Percentiles rank a stretch among this genome's conserved stretches.
These are phyloP conservation scores for Pachyuromys duprasi DNA, from an alignment of 2,797 vertebrate genomes.

Conservation along the genomic window DNA sequence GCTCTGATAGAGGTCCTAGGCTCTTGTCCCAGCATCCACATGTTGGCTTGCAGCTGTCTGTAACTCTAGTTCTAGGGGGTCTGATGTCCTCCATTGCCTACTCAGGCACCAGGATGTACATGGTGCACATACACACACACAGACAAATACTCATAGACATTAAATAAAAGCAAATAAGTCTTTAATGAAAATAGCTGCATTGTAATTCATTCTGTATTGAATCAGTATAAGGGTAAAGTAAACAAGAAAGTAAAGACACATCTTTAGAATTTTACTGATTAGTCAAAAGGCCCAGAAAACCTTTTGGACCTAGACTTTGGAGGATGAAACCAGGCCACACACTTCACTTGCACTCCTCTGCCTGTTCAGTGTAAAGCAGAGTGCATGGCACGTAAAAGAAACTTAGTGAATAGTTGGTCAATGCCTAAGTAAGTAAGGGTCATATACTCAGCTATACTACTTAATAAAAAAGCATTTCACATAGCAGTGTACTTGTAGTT, in stretches of 20 bases:
- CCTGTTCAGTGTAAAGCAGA: not conserved
- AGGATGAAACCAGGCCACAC: not conserved
- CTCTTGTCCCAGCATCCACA: not conserved
- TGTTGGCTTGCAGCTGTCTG: not conserved
- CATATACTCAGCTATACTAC: not conserved
- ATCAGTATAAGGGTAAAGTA: not conserved
- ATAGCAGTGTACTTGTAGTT: not conserved
- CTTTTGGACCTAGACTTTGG: not conserved
- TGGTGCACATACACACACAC: not conserved
- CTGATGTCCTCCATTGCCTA: not conserved
- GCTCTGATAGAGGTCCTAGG: not conserved
- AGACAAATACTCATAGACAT: not conserved
- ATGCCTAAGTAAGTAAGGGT: not conserved
- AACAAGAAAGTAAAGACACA: not conserved
- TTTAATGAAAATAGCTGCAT: not conserved
- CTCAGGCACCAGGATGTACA: not conserved
- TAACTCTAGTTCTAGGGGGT: not conserved
- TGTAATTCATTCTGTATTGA: not conserved
- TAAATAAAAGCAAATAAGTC: not conserved
- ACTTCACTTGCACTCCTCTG: not conserved
- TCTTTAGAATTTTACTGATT: conserved; percentile 23
- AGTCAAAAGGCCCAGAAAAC: not conserved
- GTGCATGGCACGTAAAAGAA: not conserved
- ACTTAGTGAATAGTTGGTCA: not conserved
- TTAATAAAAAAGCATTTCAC: not conserved